Evolutionary conservation across 2,888 invertebrate genomes (phyloP).

Genomic region (Limnephilus lunatus): DNA sequence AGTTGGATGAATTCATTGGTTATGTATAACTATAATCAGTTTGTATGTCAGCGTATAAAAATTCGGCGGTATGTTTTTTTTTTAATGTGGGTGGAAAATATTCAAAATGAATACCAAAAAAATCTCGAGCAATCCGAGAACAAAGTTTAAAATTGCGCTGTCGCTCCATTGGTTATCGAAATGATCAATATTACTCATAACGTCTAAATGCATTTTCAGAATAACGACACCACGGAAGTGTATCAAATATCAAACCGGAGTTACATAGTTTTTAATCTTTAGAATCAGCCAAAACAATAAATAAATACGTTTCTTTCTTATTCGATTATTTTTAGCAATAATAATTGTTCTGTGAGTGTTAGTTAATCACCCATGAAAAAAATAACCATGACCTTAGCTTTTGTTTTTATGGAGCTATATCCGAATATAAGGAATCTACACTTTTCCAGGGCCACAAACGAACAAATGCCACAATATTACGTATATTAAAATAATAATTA

Average conservation of each 20-base stretch:
- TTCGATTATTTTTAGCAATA: not conserved
- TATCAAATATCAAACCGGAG: not conserved
- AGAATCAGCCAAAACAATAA: not conserved
- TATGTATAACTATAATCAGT: too few relatives aligned
- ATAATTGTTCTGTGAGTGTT: not conserved
- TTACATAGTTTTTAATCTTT: not conserved
- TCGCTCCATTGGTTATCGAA: too few relatives aligned
- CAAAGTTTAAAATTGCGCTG: too few relatives aligned
- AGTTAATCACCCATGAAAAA: not conserved
- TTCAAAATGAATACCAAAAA: too few relatives aligned
- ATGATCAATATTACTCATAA: not conserved
- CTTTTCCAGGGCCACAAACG: not conserved
- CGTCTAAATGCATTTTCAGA: not conserved
- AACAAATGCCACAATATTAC: not conserved
- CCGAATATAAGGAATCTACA: not conserved
- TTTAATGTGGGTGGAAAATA: too few relatives aligned
- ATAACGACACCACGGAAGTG: not conserved
- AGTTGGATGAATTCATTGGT: too few relatives aligned
- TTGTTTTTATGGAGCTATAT: not conserved
- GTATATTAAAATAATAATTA: not conserved
- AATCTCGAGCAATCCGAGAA: too few relatives aligned
- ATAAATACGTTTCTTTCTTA: not conserved
- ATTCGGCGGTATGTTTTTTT: too few relatives aligned
- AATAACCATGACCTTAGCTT: conserved; percentile 2
- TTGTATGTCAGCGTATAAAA: too few relatives aligned